Evolutionary conservation across 2,113 vertebrate genomes (phyloP).

Genomic region (Gadus chalcogrammus): DNA sequence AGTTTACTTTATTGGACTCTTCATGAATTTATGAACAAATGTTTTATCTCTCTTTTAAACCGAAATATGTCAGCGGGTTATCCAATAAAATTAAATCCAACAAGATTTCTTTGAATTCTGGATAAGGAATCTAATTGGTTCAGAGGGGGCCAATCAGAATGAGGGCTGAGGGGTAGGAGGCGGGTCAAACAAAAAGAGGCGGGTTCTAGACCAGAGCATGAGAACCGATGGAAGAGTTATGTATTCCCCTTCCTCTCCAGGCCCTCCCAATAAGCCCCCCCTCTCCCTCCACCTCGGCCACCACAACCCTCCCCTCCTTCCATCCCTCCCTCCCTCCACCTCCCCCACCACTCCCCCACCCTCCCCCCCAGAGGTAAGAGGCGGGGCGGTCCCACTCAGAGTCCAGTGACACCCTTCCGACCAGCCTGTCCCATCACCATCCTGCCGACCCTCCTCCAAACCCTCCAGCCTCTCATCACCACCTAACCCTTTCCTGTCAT

Average conservation of each 20-base stretch:
- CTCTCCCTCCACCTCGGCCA: conserved; percentile 6
- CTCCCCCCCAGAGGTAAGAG: conserved; percentile 1
- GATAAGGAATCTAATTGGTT: no score
- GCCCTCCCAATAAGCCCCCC: conserved; percentile 25
- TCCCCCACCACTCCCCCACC: no score
- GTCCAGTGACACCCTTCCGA: background rate
- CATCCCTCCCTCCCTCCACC: background rate
- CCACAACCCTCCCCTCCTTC: background rate
- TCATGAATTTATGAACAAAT: no score
- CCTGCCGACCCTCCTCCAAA: conserved; percentile 36
- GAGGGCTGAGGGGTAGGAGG: background rate
- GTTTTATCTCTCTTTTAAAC: no score
- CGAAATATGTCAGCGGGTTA: no score
- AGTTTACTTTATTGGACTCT: no score
- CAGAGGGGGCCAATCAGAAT: no score
- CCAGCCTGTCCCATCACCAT: conserved; percentile 37
- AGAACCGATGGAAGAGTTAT: conserved; percentile 19
- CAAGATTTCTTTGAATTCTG: no score
- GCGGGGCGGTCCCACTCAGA: conserved; percentile 35
- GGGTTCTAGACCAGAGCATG: conserved; percentile 10
- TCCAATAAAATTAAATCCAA: no score
- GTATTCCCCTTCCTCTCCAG: no score
- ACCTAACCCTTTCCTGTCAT: conserved; percentile 56
- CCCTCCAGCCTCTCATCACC: conserved; percentile 59
- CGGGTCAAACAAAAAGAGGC: no score